Evolutionary conservation across 2,797 vertebrate genomes (phyloP).

Genomic region (Sebastes iracundus): DNA sequence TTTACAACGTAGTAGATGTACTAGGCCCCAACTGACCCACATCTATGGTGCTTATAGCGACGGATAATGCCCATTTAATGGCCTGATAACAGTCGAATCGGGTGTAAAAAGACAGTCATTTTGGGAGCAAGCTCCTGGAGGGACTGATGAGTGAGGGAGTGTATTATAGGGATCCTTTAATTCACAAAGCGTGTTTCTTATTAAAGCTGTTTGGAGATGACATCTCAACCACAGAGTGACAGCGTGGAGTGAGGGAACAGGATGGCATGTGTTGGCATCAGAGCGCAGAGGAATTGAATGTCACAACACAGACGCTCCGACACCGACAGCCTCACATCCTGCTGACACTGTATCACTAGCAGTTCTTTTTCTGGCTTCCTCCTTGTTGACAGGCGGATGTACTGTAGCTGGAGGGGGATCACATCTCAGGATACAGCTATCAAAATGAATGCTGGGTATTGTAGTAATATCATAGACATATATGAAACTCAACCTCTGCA

Average conservation of each 20-base stretch:
- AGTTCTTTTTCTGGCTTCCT: slow-evolving; percentile 9
- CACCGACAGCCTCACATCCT: slow-evolving; percentile 16
- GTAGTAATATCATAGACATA: background rate
- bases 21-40: too few species aligned
- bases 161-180: background rate
- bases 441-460: background rate
- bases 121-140: background rate
- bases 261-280: background rate
- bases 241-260: background rate
- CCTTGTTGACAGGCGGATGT: background rate
- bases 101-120: background rate
- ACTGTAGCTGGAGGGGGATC: background rate
- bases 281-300: slow-evolving; percentile 15
- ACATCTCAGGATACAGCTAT: background rate
- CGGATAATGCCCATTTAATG: accelerated
- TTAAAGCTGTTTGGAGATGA: background rate
- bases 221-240: background rate
- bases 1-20: too few species aligned
- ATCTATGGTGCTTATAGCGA: too few species aligned
- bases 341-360: slow-evolving; percentile 23
- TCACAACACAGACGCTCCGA: slow-evolving; percentile 42
- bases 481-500: too few species aligned
- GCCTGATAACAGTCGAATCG: accelerated
- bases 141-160: background rate
- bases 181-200: background rate